Base-by-base conservation (phyloP, 2,797 vertebrate species). In the Morelia viridis region DNA sequence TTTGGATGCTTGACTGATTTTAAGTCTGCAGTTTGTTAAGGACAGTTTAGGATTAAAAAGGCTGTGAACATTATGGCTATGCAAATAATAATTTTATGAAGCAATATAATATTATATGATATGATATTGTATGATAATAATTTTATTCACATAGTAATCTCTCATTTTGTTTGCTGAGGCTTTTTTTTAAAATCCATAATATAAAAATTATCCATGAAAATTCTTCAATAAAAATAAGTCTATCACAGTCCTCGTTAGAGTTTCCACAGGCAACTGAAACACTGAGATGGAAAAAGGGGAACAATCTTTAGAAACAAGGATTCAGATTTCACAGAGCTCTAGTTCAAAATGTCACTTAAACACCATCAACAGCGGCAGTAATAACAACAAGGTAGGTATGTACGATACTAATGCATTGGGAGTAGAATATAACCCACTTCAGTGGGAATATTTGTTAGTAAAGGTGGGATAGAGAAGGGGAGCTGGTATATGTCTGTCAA, bases 371-470 rank as follows among this genome's bases (percentile, higher is more conserved):
- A 80, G 76, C 76, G 41, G 41, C 35, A 46, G 71, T 22, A 46
- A 3, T 31, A 76, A 41, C 3, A 80, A 80, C 71, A 56, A 58
- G 53, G n/a, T 2, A 71, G 83, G 60, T 28, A 28, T 89, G 85
- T 89, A 24, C 5, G 19, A 56, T 28, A 60, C 12, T 3, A 60
- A 13, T 76, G 35, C 41, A 19, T n/a, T 8, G 24, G 17, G 28
- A 53, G 41, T 50, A 53, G 3, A 12, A 53, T 92, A 17, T 35
- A 84, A 41, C 46, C 19, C 28, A 86, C 22, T 87, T 87, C 62
- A 89, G 87, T 76, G 41, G 53, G 86, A 58, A 61, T 3, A 92
- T 89, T 53, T 71, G 60, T 91, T 60, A 91, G 41, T 26, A 68
- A 50, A 15, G 41, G 7, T 85, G 7, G 5, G 15, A 24, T 58